Conservation (phyloP, 2,888 invertebrate species). For the Lycaena phlaeas region DNA sequence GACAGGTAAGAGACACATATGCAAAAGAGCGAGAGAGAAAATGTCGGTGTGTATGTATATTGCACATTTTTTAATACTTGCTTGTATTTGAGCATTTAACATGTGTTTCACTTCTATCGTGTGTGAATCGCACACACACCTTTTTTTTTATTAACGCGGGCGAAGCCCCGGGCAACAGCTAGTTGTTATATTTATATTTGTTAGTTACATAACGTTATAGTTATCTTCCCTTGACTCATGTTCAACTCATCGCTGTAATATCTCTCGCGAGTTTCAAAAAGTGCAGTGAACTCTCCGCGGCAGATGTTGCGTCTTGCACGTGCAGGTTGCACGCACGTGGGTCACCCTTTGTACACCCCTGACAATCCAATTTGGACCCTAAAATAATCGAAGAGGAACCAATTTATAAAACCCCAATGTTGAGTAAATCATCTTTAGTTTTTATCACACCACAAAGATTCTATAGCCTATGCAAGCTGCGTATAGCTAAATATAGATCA, state of each 20-base stretch:
- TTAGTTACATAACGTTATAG: too few relatives aligned
- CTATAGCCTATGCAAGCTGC: background rate
- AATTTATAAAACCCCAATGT: background rate
- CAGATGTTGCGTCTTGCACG: conserved; percentile 40
- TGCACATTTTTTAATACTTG: too few relatives aligned
- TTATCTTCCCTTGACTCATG: background rate
- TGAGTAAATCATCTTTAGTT: background rate
- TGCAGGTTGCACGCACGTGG: conserved; percentile 31
- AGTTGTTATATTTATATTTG: too few relatives aligned
- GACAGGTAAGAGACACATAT: too few relatives aligned
- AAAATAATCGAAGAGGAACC: background rate
- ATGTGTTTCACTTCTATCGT: too few relatives aligned
- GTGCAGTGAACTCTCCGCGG: conserved; percentile 41
- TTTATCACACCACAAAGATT: background rate
- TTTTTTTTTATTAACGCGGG: too few relatives aligned
- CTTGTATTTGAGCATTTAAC: too few relatives aligned
- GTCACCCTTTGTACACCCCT: conserved; percentile 20
- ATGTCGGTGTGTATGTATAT: too few relatives aligned
- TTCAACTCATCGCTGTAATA: conserved; percentile 9
- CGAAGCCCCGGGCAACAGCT: too few relatives aligned
- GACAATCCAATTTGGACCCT: background rate
- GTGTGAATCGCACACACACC: too few relatives aligned
- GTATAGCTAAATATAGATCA: background rate
- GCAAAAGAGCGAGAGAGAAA: too few relatives aligned
- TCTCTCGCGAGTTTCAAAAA: conserved; percentile 28